A percentile compares a stretch with the other conserved stretches of the same genome.
These are phyloP conservation scores for Stenodera caucasica DNA, from an alignment of 2,888 invertebrate genomes.

Conservation along the genomic window DNA sequence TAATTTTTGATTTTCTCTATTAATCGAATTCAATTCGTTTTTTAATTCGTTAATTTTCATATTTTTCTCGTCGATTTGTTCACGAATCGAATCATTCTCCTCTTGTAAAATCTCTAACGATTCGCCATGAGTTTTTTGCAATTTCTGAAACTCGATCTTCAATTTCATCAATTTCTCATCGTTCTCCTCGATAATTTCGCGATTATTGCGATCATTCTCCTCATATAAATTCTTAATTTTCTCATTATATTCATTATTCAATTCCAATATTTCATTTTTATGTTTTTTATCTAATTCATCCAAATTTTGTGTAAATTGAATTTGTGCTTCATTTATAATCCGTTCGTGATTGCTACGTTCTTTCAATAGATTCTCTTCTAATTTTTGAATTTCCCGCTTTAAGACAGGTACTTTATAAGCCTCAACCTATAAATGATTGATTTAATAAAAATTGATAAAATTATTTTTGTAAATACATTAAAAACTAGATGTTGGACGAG, in stretches of 20 bases:
- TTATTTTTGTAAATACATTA: constrained; percentile 61
- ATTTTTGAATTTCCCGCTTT: constrained; percentile 57
- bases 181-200: constrained; percentile 40
- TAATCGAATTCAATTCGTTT: constrained; percentile 37
- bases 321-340: constrained; percentile 50
- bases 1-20: constrained; percentile 40
- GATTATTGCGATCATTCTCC: constrained; percentile 41
- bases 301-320: constrained; percentile 44
- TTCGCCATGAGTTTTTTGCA: constrained; percentile 51
- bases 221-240: constrained; percentile 43
- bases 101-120: constrained; percentile 52
- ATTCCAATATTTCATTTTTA: constrained; percentile 45
- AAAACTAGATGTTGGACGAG: constrained; percentile 83
- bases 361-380: constrained; percentile 56
- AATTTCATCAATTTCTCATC: constrained; percentile 48
- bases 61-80: constrained; percentile 52
- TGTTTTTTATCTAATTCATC: constrained; percentile 46
- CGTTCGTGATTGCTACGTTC: constrained; percentile 51
- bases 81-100: constrained; percentile 53
- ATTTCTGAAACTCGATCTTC: constrained; percentile 46
- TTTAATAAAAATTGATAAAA: constrained; percentile 26
- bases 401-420: constrained; percentile 63
- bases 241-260: constrained; percentile 49
- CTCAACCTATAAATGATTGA: constrained; percentile 58
- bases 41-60: constrained; percentile 39